Percentiles rank a stretch among this genome's conserved stretches.
phyloP scores from a whole-genome alignment of 2,888 invertebrate genomes.

The Rhyacophila evoluta region DNA sequence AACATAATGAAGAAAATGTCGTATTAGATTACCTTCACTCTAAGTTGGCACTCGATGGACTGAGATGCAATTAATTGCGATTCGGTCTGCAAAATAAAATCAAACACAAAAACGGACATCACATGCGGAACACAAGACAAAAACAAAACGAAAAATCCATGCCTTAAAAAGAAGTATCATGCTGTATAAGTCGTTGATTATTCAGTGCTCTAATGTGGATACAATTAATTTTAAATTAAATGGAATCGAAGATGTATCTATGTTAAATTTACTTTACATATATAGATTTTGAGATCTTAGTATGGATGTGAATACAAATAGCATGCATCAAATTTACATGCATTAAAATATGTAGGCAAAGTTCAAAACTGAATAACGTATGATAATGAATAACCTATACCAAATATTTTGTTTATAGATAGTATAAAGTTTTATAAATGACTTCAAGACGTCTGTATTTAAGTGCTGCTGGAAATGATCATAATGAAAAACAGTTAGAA shows the following conservation, averaged over 20 bases:
- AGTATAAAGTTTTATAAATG: no score
- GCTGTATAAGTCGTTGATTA: neutral
- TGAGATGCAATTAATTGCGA: slow-evolving; percentile 53
- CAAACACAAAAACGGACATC: slow-evolving; percentile 52
- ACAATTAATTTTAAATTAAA: neutral
- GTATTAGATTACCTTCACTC: slow-evolving; percentile 50
- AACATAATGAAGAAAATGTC: neutral
- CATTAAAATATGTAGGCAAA: no score
- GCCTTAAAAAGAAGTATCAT: neutral
- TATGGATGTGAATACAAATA: no score
- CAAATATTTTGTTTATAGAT: no score
- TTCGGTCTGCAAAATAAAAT: slow-evolving; percentile 53
- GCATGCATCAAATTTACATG: no score
- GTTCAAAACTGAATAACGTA: no score
- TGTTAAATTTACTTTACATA: neutral
- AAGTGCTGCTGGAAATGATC: no score
- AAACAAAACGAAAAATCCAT: slow-evolving; percentile 39
- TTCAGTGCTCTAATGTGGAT: neutral
- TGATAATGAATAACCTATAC: no score
- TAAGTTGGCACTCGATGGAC: slow-evolving; percentile 50
- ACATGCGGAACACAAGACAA: slow-evolving; percentile 46
- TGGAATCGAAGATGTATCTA: neutral
- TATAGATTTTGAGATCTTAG: neutral
- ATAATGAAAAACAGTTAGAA: no score
- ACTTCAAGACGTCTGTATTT: no score